A percentile compares a stretch with the other conserved stretches of the same genome.
phyloP scores from a whole-genome alignment of 2,797 vertebrate species.

The Knipowitschia caucasica region DNA sequence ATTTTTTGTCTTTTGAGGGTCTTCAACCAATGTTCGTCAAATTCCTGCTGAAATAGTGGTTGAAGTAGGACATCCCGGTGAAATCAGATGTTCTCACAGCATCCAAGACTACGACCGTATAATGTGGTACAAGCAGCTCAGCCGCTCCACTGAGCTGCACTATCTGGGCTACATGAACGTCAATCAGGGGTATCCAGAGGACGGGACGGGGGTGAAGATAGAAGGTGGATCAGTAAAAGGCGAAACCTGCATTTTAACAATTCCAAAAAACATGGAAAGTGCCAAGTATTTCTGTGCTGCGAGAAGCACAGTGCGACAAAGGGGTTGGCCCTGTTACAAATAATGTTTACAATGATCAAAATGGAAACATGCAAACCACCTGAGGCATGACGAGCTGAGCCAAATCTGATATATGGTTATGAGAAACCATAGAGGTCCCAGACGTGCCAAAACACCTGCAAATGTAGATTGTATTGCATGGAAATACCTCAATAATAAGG shows the following conservation, averaged over 20 bases:
- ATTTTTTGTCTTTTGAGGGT: neutral
- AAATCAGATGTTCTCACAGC: constrained; percentile 39
- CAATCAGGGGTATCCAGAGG: neutral
- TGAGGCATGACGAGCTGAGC: neutral
- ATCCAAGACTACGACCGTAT: constrained; percentile 16
- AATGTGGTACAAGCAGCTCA: constrained; percentile 56
- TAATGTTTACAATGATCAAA: neutral
- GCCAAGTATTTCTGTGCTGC: constrained; percentile 49
- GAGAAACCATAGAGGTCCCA: neutral
- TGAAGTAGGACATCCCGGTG: neutral
- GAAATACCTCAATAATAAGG: neutral
- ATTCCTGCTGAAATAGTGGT: constrained; percentile 8
- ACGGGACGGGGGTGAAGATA: constrained; percentile 8
- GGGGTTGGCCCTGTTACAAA: neutral
- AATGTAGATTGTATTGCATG: neutral
- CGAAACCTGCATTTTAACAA: constrained; percentile 9
- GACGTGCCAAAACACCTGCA: neutral
- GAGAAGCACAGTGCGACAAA: constrained; percentile 11
- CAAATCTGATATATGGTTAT: constrained; percentile 1
- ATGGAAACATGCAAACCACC: neutral
- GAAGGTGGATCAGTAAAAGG: constrained; percentile 11
- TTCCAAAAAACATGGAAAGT: constrained; percentile 13
- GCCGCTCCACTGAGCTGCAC: constrained; percentile 20
- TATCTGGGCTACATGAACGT: constrained; percentile 34
- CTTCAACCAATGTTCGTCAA: neutral